phyloP scores from a whole-genome alignment of 2,888 invertebrate species.

The Volucella bombylans region DNA sequence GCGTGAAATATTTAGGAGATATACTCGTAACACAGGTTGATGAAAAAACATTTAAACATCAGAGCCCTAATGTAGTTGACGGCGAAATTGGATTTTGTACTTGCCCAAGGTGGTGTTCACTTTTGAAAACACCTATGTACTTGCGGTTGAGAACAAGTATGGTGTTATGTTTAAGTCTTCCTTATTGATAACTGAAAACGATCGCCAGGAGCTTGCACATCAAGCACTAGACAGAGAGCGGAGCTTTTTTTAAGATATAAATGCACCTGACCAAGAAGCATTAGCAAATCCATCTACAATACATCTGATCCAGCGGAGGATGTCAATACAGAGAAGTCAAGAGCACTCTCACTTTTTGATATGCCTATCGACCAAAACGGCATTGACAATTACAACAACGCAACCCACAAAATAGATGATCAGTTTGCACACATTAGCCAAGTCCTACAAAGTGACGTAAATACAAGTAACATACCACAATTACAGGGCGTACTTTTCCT shows the following conservation, averaged over 20 bases:
- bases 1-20: neutral
- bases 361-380: constrained; percentile 2
- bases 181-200: too few relatives aligned
- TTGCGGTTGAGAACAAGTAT: too few relatives aligned
- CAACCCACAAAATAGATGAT: constrained; percentile 3
- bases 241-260: too few relatives aligned
- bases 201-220: too few relatives aligned
- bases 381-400: neutral
- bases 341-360: neutral
- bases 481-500: neutral
- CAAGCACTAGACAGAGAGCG: too few relatives aligned
- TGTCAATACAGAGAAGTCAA: neutral
- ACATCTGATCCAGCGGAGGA: neutral
- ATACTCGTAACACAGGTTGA: neutral
- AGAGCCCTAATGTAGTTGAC: too few relatives aligned
- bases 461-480: neutral
- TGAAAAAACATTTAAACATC: neutral
- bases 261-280: too few relatives aligned
- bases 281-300: too few relatives aligned
- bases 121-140: too few relatives aligned
- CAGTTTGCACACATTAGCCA: constrained; percentile 3
- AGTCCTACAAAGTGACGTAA: constrained; percentile 2
- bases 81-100: too few relatives aligned
- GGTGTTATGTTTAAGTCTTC: too few relatives aligned
- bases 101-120: too few relatives aligned